Conservation (phyloP, 2,113 vertebrate genomes). For the Ictalurus punctatus region DNA sequence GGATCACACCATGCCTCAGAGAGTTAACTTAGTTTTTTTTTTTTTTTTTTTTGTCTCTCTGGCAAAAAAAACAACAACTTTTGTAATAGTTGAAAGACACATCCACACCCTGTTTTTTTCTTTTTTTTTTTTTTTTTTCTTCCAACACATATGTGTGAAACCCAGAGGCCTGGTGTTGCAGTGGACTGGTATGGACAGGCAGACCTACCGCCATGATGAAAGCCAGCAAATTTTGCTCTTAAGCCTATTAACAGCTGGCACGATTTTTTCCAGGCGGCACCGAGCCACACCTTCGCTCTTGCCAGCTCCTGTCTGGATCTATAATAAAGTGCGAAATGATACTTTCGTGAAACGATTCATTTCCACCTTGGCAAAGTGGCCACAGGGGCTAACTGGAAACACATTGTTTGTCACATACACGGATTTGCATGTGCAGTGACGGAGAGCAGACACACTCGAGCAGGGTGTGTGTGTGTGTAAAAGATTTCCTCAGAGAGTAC, state of each 20-base stretch:
- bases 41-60: constrained; percentile 41
- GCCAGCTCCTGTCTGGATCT: constrained; percentile 29
- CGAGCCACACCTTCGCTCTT: constrained; percentile 22
- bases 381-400: constrained; percentile 48
- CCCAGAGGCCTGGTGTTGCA: constrained; percentile 42
- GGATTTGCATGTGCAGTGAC: constrained; percentile 50
- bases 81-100: constrained; percentile 55
- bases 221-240: constrained; percentile 32
- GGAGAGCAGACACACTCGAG: constrained; percentile 40
- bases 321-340: constrained; percentile 44
- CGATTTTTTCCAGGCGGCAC: constrained; percentile 37
- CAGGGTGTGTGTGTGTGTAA: background rate
- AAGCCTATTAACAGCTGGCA: constrained; percentile 54
- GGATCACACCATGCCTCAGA: constrained; percentile 48
- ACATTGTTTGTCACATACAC: constrained; percentile 45
- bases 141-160: constrained; percentile 49
- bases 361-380: constrained; percentile 48
- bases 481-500: background rate
- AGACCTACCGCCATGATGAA: constrained; percentile 49
- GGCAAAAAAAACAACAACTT: constrained; percentile 44
- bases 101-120: constrained; percentile 40
- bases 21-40: constrained; percentile 46
- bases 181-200: constrained; percentile 43
- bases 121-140: background rate
- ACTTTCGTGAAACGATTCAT: constrained; percentile 41